Percentiles rank a stretch among this genome's conserved stretches.
Evolutionary conservation across 2,888 invertebrate species (phyloP).

Genomic region (Scaptomyza caliginosa): DNA sequence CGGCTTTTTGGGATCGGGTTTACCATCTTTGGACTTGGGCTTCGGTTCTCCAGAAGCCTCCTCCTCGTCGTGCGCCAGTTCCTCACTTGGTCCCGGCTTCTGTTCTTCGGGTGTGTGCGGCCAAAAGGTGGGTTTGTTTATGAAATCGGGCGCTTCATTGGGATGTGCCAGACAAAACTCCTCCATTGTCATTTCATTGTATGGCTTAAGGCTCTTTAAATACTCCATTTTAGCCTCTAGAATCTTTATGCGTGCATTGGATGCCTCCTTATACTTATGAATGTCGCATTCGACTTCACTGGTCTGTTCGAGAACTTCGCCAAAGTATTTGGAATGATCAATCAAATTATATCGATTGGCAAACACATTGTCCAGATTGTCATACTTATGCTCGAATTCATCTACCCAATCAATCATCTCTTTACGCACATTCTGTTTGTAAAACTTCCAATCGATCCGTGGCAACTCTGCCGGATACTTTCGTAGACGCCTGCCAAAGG

Average conservation of each 20-base stretch:
- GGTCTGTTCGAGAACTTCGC: conserved; percentile 87
- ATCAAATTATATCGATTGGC: conserved; percentile 56
- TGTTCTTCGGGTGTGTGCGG: conserved; percentile 91
- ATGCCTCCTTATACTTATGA: conserved; percentile 57
- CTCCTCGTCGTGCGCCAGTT: not conserved
- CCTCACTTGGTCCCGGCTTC: conserved; percentile 59
- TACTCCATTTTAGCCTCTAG: conserved; percentile 87
- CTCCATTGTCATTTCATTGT: conserved; percentile 92
- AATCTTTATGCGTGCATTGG: conserved; percentile 78
- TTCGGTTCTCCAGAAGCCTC: not conserved
- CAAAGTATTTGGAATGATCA: conserved; percentile 73
- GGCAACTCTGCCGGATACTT: conserved; percentile 88
- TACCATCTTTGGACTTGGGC: not conserved
- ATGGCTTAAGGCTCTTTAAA: conserved; percentile 88
- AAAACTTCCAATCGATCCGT: conserved; percentile 92
- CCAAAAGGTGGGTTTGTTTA: conserved; percentile 92
- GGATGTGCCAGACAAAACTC: conserved; percentile 91
- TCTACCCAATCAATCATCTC: conserved; percentile 91
- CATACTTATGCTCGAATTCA: conserved; percentile 91
- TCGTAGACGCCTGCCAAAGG: conserved; percentile 57
- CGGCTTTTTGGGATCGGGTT: conserved; percentile 10
- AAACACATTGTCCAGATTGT: conserved; percentile 66
- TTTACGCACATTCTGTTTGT: conserved; percentile 88
- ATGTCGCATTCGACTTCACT: conserved; percentile 85
- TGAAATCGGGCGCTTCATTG: conserved; percentile 87